A percentile compares a stretch with the other conserved stretches of the same genome.
These are phyloP conservation scores for Campylorhamphus procurvoides DNA, from an alignment of 2,113 vertebrate genomes.

Conservation along the genomic window DNA sequence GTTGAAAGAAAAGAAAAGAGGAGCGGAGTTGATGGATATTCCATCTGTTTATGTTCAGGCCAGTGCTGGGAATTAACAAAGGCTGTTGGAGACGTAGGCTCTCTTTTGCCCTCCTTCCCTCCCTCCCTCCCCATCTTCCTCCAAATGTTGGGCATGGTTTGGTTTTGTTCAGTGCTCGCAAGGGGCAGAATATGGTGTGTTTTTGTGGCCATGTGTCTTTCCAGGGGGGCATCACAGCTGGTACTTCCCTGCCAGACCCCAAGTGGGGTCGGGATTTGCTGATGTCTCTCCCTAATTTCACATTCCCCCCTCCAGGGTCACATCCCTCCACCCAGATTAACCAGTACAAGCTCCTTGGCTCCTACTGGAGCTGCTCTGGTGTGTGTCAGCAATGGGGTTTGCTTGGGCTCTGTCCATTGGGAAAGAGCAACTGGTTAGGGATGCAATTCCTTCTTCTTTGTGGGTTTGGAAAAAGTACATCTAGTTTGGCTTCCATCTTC, in stretches of 20 bases:
- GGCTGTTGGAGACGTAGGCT: constrained; percentile 25
- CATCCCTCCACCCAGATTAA: background rate
- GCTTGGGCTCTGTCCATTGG: background rate
- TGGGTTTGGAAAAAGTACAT: background rate
- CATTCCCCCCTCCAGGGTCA: background rate
- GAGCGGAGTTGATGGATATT: constrained; percentile 74
- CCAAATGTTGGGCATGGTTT: background rate
- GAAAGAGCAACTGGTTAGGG: background rate
- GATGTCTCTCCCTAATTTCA: background rate
- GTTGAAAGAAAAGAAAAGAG: constrained; percentile 62
- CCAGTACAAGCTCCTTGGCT: background rate
- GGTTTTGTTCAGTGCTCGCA: background rate
- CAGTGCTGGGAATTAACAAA: constrained; percentile 66
- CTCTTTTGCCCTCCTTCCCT: background rate
- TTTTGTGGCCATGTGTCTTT: constrained; percentile 7
- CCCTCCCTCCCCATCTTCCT: background rate
- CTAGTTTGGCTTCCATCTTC: background rate
- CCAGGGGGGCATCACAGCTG: background rate
- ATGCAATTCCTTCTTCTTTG: background rate
- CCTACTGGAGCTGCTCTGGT: background rate
- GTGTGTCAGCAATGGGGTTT: background rate
- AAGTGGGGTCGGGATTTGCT: background rate
- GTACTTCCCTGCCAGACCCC: background rate
- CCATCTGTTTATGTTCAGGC: constrained; percentile 75
- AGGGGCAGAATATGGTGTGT: background rate